A percentile compares a stretch with the other conserved stretches of the same genome.
Evolutionary conservation across 2,888 invertebrate species (phyloP).

Genomic region (Amiota mariae): DNA sequence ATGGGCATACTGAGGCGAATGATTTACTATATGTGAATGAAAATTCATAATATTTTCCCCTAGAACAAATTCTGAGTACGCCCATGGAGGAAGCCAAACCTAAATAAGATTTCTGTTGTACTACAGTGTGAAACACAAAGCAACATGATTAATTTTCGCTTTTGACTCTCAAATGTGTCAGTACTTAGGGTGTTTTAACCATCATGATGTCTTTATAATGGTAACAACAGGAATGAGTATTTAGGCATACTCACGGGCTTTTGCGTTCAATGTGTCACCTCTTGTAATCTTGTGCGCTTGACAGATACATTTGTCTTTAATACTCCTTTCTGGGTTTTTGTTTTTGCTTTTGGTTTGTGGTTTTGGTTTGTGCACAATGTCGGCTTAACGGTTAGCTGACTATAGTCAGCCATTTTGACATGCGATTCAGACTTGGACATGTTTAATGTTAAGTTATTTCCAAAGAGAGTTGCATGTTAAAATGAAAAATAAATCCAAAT

Average conservation of each 20-base stretch:
- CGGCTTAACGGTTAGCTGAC: no score
- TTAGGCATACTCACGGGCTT: neutral
- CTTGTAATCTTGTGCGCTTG: slow-evolving; percentile 1
- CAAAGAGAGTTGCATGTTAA: neutral
- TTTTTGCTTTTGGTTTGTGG: no score
- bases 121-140: no score
- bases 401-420: neutral
- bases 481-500: no score
- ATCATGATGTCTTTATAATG: neutral
- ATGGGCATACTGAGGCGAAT: no score
- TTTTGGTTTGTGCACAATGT: no score
- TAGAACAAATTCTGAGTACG: neutral
- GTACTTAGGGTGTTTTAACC: neutral
- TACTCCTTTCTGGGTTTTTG: neutral
- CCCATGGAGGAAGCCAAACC: neutral
- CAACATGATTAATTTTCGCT: neutral
- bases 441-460: neutral
- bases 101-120: no score
- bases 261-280: slow-evolving; percentile 7
- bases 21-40: neutral
- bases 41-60: neutral
- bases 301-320: slow-evolving; percentile 11
- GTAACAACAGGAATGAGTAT: neutral
- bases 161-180: neutral
- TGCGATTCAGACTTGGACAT: neutral